These are phyloP conservation scores for Passer montanus DNA, from an alignment of 2,113 vertebrate species.

Conservation along the genomic window DNA sequence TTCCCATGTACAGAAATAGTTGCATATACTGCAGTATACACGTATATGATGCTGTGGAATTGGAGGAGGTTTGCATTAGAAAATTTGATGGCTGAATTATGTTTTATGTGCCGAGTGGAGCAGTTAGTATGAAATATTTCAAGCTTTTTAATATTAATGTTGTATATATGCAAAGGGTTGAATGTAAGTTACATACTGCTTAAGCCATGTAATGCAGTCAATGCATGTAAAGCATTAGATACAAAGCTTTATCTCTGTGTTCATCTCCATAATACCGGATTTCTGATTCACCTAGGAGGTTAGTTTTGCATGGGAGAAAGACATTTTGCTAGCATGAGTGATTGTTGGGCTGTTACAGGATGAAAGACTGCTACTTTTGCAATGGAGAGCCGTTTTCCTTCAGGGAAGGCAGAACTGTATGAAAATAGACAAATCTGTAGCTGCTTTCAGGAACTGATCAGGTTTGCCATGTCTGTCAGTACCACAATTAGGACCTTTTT, in stretches of 20 bases:
- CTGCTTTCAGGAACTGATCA: conserved; percentile 43
- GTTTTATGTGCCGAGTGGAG: neutral
- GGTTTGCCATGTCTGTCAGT: neutral
- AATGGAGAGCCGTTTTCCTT: neutral
- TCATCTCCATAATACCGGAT: neutral
- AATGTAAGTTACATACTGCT: neutral
- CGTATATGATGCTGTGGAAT: neutral
- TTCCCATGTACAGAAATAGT: neutral
- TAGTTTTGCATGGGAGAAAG: neutral
- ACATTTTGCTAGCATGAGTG: neutral
- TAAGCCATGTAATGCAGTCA: neutral
- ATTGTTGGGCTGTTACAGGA: neutral
- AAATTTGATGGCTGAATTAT: neutral
- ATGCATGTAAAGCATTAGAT: neutral
- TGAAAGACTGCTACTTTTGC: neutral
- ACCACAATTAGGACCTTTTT: neutral
- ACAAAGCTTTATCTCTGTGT: neutral
- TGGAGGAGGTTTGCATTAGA: neutral
- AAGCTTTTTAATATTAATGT: neutral
- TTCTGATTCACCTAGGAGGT: neutral
- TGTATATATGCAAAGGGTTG: neutral
- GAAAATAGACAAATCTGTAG: conserved; percentile 38
- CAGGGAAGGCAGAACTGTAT: conserved; percentile 27
- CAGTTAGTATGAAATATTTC: neutral
- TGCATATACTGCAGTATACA: neutral